These are phyloP conservation scores for Brassicogethes aeneus DNA, from an alignment of 2,888 invertebrate genomes.

Conservation along the genomic window DNA sequence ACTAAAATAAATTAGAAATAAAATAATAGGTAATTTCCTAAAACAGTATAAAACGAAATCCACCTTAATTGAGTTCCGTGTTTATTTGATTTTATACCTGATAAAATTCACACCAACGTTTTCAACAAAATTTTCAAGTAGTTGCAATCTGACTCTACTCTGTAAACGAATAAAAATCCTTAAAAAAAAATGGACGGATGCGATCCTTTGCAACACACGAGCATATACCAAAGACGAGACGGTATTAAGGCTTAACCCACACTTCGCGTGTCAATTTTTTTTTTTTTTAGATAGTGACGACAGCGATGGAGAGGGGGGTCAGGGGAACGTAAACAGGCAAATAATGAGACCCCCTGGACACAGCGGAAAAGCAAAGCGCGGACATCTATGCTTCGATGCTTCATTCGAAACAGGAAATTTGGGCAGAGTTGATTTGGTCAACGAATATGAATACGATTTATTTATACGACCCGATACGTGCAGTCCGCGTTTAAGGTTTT, in stretches of 20 bases:
- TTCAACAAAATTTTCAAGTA: constrained; percentile 18
- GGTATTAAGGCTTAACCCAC: constrained; percentile 19
- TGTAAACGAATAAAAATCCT: too few species aligned
- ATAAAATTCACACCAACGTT: constrained; percentile 23
- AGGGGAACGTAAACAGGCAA: constrained; percentile 84
- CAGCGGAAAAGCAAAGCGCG: constrained; percentile 91
- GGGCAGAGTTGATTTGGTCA: constrained; percentile 88
- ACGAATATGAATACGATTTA: constrained; percentile 92
- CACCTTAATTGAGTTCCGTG: too few species aligned
- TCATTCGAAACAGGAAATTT: constrained; percentile 95
- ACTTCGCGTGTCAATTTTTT: too few species aligned
- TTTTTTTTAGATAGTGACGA: constrained; percentile 69
- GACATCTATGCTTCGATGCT: constrained; percentile 94
- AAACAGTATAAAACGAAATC: too few species aligned
- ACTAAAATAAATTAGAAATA: too few species aligned
- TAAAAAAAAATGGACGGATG: constrained; percentile 21
- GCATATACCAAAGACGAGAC: constrained; percentile 49
- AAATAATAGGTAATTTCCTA: too few species aligned
- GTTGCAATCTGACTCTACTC: too few species aligned
- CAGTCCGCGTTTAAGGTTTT: constrained; percentile 83
- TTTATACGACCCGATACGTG: constrained; percentile 95
- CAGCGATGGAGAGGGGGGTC: constrained; percentile 86
- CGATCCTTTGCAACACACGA: constrained; percentile 46
- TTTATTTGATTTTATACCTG: constrained; percentile 31
- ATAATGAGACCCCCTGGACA: constrained; percentile 86